Conservation (phyloP, 2,113 vertebrate species). For the Paramormyrops kingsleyae region DNA sequence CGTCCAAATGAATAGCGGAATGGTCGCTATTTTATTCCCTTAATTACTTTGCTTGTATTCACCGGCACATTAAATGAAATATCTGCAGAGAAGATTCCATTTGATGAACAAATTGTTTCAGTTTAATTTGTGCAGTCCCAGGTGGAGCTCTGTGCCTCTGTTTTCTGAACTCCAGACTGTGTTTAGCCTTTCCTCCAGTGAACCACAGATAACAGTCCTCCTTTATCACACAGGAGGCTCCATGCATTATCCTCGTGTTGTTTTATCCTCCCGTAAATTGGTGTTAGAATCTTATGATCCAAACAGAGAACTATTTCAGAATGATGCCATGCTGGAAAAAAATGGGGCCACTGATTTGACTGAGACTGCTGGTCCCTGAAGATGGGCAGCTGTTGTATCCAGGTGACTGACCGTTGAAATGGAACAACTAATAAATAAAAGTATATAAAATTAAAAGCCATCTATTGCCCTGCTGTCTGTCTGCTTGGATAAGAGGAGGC, state of each 20-base stretch:
- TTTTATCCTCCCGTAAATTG: constrained; percentile 11
- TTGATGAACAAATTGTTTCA: constrained; percentile 40
- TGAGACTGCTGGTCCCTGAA: background rate
- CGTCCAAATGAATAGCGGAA: constrained; percentile 53
- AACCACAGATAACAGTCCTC: constrained; percentile 16
- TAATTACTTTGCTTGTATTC: constrained; percentile 51
- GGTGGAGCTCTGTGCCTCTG: constrained; percentile 25
- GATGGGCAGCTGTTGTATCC: background rate
- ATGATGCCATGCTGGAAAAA: background rate
- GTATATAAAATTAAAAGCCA: background rate
- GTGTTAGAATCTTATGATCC: background rate
- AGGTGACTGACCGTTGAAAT: background rate
- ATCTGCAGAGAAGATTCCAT: constrained; percentile 39
- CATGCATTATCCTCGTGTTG: background rate
- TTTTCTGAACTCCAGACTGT: constrained; percentile 21
- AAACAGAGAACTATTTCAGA: background rate
- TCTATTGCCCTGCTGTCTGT: background rate
- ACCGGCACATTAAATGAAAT: constrained; percentile 50
- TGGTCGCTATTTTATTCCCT: constrained; percentile 44
- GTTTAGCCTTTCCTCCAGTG: constrained; percentile 22
- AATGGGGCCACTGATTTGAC: background rate
- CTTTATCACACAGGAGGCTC: constrained; percentile 11
- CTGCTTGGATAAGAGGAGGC: background rate
- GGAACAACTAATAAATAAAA: background rate
- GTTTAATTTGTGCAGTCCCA: constrained; percentile 41